Evolutionary conservation across 2,888 invertebrate species (phyloP).

Genomic region (Electrophaes corylata): DNA sequence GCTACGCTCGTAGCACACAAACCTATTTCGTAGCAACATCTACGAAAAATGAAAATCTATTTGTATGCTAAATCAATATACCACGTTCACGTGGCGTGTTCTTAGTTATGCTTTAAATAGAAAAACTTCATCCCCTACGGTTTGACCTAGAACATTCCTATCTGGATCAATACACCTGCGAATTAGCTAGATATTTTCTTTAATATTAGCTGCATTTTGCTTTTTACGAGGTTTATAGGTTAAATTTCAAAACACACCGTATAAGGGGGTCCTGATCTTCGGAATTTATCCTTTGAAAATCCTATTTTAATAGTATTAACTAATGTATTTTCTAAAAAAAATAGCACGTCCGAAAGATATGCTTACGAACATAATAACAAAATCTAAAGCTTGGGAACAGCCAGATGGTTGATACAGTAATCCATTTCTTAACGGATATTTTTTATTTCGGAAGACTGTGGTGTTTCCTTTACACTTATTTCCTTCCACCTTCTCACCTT

Average conservation of each 20-base stretch:
- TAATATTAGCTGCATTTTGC: too few species aligned
- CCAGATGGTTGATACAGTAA: constrained; percentile 43
- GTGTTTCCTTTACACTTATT: too few species aligned
- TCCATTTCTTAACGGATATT: constrained; percentile 34
- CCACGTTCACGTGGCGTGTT: too few species aligned
- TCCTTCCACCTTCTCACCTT: background rate
- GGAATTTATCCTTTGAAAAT: too few species aligned
- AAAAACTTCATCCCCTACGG: constrained; percentile 42
- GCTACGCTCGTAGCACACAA: constrained; percentile 1
- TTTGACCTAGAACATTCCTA: constrained; percentile 42
- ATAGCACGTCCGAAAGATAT: background rate
- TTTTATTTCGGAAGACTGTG: constrained; percentile 27
- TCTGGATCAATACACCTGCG: too few species aligned
- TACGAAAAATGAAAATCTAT: constrained; percentile 6
- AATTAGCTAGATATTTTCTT: too few species aligned
- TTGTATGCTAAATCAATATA: constrained; percentile 6
- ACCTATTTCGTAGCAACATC: constrained; percentile 3
- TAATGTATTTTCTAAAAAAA: too few species aligned
- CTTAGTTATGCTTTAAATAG: constrained; percentile 39
- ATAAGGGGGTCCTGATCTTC: too few species aligned
- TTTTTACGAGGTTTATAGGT: too few species aligned
- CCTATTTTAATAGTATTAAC: too few species aligned
- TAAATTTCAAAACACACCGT: too few species aligned
- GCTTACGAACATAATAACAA: constrained; percentile 10
- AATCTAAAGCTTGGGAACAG: constrained; percentile 34